Conservation (phyloP, 2,888 invertebrate genomes). For the Crematogaster levior region DNA sequence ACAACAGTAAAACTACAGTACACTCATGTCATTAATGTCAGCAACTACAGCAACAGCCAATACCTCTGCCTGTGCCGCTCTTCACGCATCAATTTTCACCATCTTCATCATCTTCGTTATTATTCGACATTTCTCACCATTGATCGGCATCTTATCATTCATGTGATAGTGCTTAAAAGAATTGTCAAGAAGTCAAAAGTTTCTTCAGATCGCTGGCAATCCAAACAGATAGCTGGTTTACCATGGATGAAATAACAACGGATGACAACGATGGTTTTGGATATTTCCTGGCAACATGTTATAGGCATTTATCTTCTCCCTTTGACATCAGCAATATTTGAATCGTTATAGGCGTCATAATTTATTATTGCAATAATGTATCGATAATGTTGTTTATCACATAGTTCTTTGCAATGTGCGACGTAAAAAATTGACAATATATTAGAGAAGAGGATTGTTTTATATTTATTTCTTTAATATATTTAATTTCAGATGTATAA, state of each 20-base stretch:
- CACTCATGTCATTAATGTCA: conserved; percentile 54
- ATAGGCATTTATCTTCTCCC: not conserved
- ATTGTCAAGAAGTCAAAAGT: conserved; percentile 25
- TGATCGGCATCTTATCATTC: conserved; percentile 45
- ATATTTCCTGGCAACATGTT: conserved; percentile 5
- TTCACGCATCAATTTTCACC: no score
- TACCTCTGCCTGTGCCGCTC: conserved; percentile 51
- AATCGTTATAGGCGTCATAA: conserved; percentile 5
- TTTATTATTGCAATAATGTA: conserved; percentile 48
- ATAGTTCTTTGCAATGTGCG: conserved; percentile 13
- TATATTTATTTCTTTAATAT: conserved; percentile 14
- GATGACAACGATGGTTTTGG: conserved; percentile 4
- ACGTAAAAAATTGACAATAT: conserved; percentile 7
- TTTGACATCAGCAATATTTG: conserved; percentile 13
- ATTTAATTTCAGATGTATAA: conserved; percentile 6
- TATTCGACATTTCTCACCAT: conserved; percentile 30
- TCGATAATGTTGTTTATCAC: conserved; percentile 35
- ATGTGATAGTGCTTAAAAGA: conserved; percentile 43
- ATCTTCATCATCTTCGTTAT: conserved; percentile 52
- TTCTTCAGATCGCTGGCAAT: conserved; percentile 26
- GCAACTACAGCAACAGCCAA: conserved; percentile 65
- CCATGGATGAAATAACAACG: not conserved
- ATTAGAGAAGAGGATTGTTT: not conserved
- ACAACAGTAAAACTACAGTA: conserved; percentile 60
- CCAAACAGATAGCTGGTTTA: not conserved